These are phyloP conservation scores for Danaus melanippus DNA, from an alignment of 1,140 invertebrate species.

Conservation along the genomic window DNA sequence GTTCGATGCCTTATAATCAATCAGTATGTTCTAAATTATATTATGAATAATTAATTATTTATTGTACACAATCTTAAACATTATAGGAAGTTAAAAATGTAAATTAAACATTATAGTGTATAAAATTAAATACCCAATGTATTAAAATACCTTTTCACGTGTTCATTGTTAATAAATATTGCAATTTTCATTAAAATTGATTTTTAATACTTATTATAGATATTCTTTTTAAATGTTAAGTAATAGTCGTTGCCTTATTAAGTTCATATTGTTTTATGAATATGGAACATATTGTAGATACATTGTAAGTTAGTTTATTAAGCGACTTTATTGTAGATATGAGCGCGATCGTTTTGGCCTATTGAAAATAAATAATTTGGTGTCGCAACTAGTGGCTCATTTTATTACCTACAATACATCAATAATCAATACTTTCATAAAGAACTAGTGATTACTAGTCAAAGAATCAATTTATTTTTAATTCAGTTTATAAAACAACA, in stretches of 20 bases:
- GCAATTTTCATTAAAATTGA: conserved; percentile 29
- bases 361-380: conserved; percentile 70
- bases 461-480: too few species aligned
- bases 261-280: conserved; percentile 70
- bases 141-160: conserved; percentile 50
- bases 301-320: conserved; percentile 58
- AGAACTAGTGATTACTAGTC: too few species aligned
- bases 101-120: conserved; percentile 14
- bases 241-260: conserved; percentile 71
- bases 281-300: conserved; percentile 68
- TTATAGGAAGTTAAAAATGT: conserved; percentile 18
- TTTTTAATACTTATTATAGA: conserved; percentile 29
- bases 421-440: too few species aligned
- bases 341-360: conserved; percentile 69
- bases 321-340: conserved; percentile 69
- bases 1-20: too few species aligned
- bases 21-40: too few species aligned
- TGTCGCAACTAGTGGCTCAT: conserved; percentile 41
- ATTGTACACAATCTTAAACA: conserved; percentile 10
- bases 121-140: conserved; percentile 22
- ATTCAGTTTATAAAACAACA: too few species aligned
- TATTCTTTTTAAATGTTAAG: conserved; percentile 59
- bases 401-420: too few species aligned
- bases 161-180: conserved; percentile 50
- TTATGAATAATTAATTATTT: conserved; percentile 6